Evolutionary conservation across 2,113 vertebrate species (phyloP).

Genomic region (Rhagologus leucostigma): DNA sequence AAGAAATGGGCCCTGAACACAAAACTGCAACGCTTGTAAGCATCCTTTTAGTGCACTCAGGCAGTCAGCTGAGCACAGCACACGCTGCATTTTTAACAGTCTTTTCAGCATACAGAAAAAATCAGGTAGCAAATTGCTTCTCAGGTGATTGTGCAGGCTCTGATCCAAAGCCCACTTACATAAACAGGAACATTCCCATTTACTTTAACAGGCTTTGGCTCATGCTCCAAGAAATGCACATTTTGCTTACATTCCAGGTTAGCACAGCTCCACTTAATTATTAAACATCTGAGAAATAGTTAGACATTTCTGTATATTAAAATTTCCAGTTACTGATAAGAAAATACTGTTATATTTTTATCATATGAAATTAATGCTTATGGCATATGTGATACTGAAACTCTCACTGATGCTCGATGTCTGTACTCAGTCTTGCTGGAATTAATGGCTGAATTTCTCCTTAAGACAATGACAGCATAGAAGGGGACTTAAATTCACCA

Average conservation of each 20-base stretch:
- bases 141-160: constrained; percentile 41
- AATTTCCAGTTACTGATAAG: not conserved
- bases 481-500: not conserved
- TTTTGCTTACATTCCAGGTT: not conserved
- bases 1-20: not conserved
- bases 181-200: constrained; percentile 5
- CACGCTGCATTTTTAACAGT: not conserved
- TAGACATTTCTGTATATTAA: not conserved
- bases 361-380: not conserved
- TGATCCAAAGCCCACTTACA: constrained; percentile 10
- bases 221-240: not conserved
- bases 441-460: not conserved
- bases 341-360: not conserved
- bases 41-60: not conserved
- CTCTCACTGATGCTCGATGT: not conserved
- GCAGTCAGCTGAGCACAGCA: not conserved
- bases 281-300: not conserved
- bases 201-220: constrained; percentile 27
- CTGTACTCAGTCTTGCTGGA: not conserved
- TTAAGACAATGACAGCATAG: not conserved
- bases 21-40: not conserved
- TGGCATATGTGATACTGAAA: not conserved
- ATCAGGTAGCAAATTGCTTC: constrained; percentile 1
- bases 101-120: not conserved
- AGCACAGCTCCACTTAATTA: not conserved